A percentile compares a stretch with the other conserved stretches of the same genome.
phyloP scores from a whole-genome alignment of 1,140 invertebrate genomes.

The Drosophila malerkotliana region DNA sequence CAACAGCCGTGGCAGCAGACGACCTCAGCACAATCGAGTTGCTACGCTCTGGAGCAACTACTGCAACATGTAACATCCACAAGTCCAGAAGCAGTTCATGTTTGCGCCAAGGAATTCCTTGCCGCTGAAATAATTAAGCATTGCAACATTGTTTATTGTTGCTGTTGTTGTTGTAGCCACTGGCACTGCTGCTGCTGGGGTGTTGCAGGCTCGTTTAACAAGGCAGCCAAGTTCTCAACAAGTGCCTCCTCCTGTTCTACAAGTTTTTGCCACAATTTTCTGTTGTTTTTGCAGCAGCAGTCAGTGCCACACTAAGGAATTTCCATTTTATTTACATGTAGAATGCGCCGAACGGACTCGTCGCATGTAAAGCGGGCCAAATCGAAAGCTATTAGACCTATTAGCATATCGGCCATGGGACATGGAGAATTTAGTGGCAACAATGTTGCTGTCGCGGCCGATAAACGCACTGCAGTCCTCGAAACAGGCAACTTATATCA shows the following conservation, averaged over 20 bases:
- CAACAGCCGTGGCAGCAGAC: conserved; percentile 44
- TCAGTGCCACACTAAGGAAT: conserved; percentile 59
- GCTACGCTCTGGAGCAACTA: conserved; percentile 63
- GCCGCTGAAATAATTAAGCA: conserved; percentile 82
- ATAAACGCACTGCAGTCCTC: not conserved
- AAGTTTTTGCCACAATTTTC: conserved; percentile 57
- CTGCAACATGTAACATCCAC: conserved; percentile 46
- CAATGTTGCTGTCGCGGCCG: conserved; percentile 43
- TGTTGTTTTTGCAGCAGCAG: conserved; percentile 13
- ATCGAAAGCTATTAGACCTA: conserved; percentile 73
- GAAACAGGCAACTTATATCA: conserved; percentile 3
- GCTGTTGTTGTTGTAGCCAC: conserved; percentile 36
- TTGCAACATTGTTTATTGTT: conserved; percentile 82
- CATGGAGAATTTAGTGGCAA: conserved; percentile 48
- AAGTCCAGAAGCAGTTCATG: conserved; percentile 75
- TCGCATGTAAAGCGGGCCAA: conserved; percentile 55
- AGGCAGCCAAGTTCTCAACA: conserved; percentile 78
- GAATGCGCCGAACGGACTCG: conserved; percentile 58
- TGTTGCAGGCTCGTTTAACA: conserved; percentile 82
- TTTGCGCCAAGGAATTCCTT: conserved; percentile 78
- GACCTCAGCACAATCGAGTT: conserved; percentile 74
- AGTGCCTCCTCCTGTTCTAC: conserved; percentile 74
- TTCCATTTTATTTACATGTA: conserved; percentile 79
- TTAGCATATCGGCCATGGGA: conserved; percentile 55
- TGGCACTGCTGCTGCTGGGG: conserved; percentile 43